phyloP scores from a whole-genome alignment of 2,113 vertebrate species.

The Tamias sibiricus region DNA sequence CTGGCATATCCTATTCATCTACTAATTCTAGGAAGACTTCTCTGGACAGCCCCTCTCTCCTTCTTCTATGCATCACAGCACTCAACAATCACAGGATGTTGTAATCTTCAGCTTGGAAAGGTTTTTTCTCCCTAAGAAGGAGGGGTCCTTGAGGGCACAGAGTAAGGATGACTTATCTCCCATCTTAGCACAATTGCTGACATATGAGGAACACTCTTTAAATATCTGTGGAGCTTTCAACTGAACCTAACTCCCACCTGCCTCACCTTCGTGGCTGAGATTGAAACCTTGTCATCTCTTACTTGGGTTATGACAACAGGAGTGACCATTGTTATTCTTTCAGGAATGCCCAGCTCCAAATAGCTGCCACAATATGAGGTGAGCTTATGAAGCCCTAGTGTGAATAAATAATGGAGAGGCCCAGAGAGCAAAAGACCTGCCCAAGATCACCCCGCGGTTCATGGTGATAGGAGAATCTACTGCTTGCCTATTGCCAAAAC shows the following conservation, averaged over 20 bases:
- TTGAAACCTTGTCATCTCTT: neutral
- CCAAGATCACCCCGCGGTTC: neutral
- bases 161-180: neutral
- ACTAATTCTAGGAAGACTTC: neutral
- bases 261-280: neutral
- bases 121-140: neutral
- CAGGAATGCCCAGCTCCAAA: neutral
- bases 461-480: neutral
- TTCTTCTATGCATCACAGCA: neutral
- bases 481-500: neutral
- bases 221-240: neutral
- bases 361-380: neutral
- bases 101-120: neutral
- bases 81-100: neutral
- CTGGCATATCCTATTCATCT: neutral
- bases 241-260: neutral
- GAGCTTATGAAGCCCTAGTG: neutral
- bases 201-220: neutral
- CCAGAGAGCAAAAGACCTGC: neutral
- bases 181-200: neutral
- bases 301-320: neutral
- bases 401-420: neutral
- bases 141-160: neutral
- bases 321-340: neutral
- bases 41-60: neutral